Percentiles rank a stretch among this genome's conserved stretches.
These are phyloP conservation scores for Pangasianodon gigas DNA, from an alignment of 2,113 vertebrate species.

Conservation along the genomic window DNA sequence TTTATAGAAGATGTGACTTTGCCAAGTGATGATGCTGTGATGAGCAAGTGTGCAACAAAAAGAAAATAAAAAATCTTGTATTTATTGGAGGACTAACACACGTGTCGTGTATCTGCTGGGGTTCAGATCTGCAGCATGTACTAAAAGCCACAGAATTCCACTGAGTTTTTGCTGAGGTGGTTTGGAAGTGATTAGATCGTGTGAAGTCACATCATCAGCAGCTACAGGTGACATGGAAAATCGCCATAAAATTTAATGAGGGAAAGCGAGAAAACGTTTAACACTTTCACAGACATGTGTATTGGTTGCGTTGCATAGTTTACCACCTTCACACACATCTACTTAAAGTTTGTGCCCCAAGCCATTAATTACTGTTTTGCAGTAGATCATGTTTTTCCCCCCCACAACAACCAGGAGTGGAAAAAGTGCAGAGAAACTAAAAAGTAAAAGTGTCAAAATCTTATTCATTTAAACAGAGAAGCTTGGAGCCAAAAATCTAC, in stretches of 20 bases:
- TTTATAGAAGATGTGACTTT: background rate
- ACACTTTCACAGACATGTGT: slow-evolving; percentile 53
- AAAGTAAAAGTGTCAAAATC: background rate
- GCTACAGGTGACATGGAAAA: slow-evolving; percentile 51
- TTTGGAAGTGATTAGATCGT: slow-evolving; percentile 49
- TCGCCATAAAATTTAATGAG: slow-evolving; percentile 54
- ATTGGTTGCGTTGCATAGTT: slow-evolving; percentile 41
- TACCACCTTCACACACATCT: slow-evolving; percentile 33
- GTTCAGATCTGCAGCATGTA: background rate
- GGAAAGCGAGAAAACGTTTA: slow-evolving; percentile 47
- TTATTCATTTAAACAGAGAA: background rate
- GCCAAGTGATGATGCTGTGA: background rate
- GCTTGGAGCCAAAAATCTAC: background rate
- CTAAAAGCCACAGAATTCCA: slow-evolving; percentile 33
- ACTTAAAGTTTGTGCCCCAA: background rate
- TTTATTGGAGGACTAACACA: background rate
- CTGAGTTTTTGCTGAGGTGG: background rate
- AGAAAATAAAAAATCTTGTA: background rate
- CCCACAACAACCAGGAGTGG: too few species aligned
- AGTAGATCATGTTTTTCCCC: too few species aligned
- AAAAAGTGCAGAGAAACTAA: background rate
- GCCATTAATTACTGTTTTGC: background rate
- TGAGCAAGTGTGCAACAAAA: background rate
- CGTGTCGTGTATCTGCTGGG: background rate
- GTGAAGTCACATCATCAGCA: slow-evolving; percentile 37